Conservation (phyloP, 2,113 vertebrate species). For the Gallinago undulata region DNA sequence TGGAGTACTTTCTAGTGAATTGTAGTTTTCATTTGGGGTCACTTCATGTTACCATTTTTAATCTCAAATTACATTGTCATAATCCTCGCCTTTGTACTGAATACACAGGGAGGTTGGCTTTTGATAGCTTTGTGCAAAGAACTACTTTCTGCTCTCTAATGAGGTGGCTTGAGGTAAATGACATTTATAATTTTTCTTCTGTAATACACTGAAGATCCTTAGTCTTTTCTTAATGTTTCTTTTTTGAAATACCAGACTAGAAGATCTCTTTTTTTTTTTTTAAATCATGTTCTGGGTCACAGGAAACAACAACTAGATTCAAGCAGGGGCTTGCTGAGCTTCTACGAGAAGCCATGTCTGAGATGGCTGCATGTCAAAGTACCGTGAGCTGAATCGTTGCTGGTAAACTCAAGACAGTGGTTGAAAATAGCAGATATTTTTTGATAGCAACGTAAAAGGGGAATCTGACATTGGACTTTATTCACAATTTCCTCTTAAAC, state of each 20-base stretch:
- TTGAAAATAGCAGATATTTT: neutral
- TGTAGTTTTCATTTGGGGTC: neutral
- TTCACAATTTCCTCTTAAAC: neutral
- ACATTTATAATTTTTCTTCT: neutral
- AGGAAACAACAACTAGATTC: neutral
- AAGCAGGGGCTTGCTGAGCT: neutral
- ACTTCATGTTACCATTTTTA: neutral
- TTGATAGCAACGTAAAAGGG: neutral
- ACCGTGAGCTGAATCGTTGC: neutral
- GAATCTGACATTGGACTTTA: neutral
- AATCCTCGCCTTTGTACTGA: neutral
- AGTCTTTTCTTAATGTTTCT: neutral
- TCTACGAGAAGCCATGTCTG: neutral
- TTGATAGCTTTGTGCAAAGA: neutral
- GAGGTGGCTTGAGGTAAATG: neutral
- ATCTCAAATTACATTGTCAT: neutral
- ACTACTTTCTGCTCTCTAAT: neutral
- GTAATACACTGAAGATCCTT: neutral
- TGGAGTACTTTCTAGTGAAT: neutral
- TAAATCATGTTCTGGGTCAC: neutral
- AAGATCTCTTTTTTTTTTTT: neutral
- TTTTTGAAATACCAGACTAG: neutral
- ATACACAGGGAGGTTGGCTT: neutral
- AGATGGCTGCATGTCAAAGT: neutral
- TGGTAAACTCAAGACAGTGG: neutral